Evolutionary conservation across 2,888 invertebrate genomes (phyloP), one percentile per base, ranked within the genome.

Genomic region (Ferdinandea cuprea): DNA sequence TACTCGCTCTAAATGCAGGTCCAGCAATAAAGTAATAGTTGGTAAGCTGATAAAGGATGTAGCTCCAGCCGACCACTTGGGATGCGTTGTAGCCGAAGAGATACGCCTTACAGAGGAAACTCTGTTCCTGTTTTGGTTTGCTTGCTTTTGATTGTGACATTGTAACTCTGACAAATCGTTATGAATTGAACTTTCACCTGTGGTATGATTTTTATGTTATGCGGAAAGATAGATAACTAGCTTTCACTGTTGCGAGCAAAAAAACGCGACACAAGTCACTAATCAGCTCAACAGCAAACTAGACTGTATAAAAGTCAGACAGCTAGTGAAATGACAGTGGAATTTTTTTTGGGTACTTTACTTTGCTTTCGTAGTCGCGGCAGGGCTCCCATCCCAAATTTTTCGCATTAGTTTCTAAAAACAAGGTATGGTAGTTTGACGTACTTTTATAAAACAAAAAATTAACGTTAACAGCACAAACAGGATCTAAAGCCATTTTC

Each of bases 31-130:
- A 88, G 86, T 94, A 94, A 89, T 94, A 94, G 44, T 91, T 89
- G 11, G 93, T 50, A 28, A 95, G 89, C 88, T 94, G 93, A 88
- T 93, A 94, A 9, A 96, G 89, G 86, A 96, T 91, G 86, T 94
- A 95, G 50, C 93, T 91, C 96, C 96, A 97, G 86, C 97, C 96
- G 56, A 93, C 86, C 73, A 94, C 94, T 91, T 96, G 95, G n/a
- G 93, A 88, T 17, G 93, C 91, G 91, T 96, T 96, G 88, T 96
- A 96, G 0, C 92, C 90, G 85, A 95, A 90, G 59, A 96, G 92
- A 89, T 96, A 96, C 0, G 92, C 87, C 90, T 94, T 94, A 19
- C 92, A 92, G 85, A 93, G 74, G 65, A 89, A 86, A 32, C 93
- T 92, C 59, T 92, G 92, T 89, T 92, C 93, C 86, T 92, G 92